phyloP scores from a whole-genome alignment of 2,113 vertebrate species.

The Cinclus mexicanus region DNA sequence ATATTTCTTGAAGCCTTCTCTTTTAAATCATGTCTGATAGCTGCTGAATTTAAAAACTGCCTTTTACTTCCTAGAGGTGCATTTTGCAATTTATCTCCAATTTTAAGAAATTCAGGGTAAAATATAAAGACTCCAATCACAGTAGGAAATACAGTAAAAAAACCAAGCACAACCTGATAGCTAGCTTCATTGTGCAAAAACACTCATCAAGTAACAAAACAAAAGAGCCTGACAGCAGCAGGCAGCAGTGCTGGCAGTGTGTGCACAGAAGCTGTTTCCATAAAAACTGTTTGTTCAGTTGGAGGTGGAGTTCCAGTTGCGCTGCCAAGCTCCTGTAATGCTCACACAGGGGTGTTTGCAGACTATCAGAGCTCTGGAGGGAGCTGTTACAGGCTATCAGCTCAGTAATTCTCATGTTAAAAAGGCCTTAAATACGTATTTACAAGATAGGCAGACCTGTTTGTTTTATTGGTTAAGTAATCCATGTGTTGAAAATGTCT shows the following conservation, averaged over 20 bases:
- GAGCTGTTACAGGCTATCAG: constrained; percentile 52
- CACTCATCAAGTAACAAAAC: neutral
- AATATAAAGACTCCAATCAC: neutral
- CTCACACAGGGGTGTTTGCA: neutral
- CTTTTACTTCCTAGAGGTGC: constrained; percentile 42
- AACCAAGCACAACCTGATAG: neutral
- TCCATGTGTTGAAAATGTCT: neutral
- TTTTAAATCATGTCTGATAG: constrained; percentile 52
- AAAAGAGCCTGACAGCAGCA: neutral
- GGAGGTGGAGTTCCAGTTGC: neutral
- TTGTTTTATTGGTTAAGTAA: constrained; percentile 38
- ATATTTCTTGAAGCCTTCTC: constrained; percentile 42
- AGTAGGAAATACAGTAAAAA: neutral
- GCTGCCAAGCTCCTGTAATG: neutral
- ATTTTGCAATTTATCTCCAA: constrained; percentile 43
- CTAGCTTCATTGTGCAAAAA: neutral
- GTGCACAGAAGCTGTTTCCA: neutral
- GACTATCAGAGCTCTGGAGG: constrained; percentile 36
- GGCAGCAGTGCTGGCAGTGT: neutral
- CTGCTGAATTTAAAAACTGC: constrained; percentile 4
- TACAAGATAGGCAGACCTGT: constrained; percentile 43
- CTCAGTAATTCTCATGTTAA: constrained; percentile 37
- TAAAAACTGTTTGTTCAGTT: constrained; percentile 40
- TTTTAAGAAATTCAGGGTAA: constrained; percentile 2
- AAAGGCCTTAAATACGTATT: constrained; percentile 49